Evolutionary conservation across 1,140 invertebrate genomes (phyloP).

Genomic region (Bombus soroeensis): DNA sequence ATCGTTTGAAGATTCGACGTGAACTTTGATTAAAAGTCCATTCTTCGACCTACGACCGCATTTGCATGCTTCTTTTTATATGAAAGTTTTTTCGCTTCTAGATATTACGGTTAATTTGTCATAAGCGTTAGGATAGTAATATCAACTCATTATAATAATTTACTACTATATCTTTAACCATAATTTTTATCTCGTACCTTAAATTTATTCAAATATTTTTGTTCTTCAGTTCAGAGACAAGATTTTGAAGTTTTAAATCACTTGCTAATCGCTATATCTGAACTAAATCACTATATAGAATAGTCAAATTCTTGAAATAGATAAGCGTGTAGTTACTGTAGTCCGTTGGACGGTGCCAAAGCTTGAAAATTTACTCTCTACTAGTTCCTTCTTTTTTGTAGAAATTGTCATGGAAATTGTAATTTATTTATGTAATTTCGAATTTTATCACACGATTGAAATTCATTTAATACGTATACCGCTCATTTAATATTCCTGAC

Average conservation of each 20-base stretch:
- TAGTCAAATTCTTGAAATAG: neutral
- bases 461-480: neutral
- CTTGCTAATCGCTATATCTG: neutral
- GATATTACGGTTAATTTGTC: no score
- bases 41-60: no score
- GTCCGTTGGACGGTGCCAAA: neutral
- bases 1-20: no score
- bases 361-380: neutral
- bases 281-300: no score
- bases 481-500: neutral
- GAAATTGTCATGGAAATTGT: neutral
- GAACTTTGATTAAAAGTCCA: no score
- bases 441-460: neutral
- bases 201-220: neutral
- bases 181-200: no score
- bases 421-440: neutral
- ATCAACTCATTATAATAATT: no score
- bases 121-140: no score
- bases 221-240: neutral
- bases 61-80: no score
- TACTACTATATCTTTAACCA: neutral
- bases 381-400: neutral
- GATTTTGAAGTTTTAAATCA: neutral
- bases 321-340: neutral
- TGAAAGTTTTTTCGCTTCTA: no score